phyloP scores from a whole-genome alignment of 2,113 vertebrate species.

The Pedionomus torquatus region DNA sequence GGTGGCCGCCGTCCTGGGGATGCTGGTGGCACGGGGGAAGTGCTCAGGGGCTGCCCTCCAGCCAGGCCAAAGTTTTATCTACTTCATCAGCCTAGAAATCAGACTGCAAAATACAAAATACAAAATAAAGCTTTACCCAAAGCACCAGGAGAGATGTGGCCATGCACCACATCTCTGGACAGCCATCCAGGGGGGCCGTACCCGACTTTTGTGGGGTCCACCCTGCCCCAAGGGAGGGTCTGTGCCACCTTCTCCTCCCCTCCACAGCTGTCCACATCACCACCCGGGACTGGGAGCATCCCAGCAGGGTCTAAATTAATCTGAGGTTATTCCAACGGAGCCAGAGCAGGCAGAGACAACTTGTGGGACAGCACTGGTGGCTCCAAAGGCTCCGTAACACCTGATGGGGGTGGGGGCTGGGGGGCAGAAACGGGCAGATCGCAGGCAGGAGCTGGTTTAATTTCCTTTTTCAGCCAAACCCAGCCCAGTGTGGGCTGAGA shows the following conservation, averaged over 20 bases:
- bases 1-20: fast-evolving
- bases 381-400: fast-evolving
- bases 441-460: neutral
- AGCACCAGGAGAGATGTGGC: fast-evolving
- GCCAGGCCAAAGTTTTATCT: neutral
- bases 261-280: too few relatives aligned
- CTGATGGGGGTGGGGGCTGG: neutral
- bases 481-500: neutral
- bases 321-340: neutral
- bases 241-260: fast-evolving
- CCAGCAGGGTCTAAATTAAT: neutral
- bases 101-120: neutral
- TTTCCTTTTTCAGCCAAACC: neutral
- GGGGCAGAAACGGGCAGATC: neutral
- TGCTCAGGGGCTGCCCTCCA: neutral
- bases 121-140: neutral
- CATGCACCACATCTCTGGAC: neutral
- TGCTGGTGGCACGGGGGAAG: neutral
- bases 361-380: neutral
- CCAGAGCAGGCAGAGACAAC: neutral
- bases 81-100: neutral
- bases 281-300: neutral
- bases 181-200: neutral
- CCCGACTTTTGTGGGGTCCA: neutral
- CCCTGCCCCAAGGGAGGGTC: neutral